Base-by-base conservation (phyloP, 2,888 invertebrate genomes). In the Cerceris ruficornis region DNA sequence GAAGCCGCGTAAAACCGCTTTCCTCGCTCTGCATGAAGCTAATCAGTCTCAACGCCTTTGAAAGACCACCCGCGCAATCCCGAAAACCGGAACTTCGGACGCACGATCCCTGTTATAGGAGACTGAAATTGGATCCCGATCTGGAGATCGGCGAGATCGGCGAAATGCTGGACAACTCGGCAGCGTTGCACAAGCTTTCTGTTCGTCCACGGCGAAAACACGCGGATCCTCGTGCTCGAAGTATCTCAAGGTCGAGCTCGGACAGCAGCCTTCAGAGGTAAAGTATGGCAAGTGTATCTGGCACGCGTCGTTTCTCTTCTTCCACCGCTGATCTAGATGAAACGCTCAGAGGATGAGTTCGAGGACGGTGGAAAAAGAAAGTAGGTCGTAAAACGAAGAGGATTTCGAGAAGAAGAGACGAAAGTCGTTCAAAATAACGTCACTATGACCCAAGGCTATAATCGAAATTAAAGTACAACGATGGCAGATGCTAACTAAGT, bases 161-260 rank as follows among this genome's bases (percentile, higher is more conserved):
- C 82, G 91, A 92, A 61, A 94, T 95, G 60, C 93, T 97, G 92
- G 96, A 96, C 93, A 94, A 94, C 83, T 93, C 96, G 7, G 96
- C 96, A 0, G 96, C 96, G 14, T 94, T 94, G 88, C 96, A 97
- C 93, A 96, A 96, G 92, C 92, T 96, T 69, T 94, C 96, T 0
- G 94, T 96, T 14, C 94, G 95, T 90, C 96, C 96, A 7, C 95
- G 94, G 92, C 95, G 95, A 90, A 96, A 94, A 84, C 94, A 96
- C 88, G 90, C 93, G 55, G 94, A 94, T 89, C 93, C 94, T 42
- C 93, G 94, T 89, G 88, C 91, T 66, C 83, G 90, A 69, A 71
- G 77, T 52, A 81, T 88, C 67, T 77, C 88, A 57, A 88, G 88
- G 77, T 89, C 90, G 46, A 88, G 82, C 59, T 89, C 89, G 17